Percentiles rank a stretch among this genome's conserved stretches.
phyloP scores from a whole-genome alignment of 2,888 invertebrate genomes.

The Quadriops clusia region DNA sequence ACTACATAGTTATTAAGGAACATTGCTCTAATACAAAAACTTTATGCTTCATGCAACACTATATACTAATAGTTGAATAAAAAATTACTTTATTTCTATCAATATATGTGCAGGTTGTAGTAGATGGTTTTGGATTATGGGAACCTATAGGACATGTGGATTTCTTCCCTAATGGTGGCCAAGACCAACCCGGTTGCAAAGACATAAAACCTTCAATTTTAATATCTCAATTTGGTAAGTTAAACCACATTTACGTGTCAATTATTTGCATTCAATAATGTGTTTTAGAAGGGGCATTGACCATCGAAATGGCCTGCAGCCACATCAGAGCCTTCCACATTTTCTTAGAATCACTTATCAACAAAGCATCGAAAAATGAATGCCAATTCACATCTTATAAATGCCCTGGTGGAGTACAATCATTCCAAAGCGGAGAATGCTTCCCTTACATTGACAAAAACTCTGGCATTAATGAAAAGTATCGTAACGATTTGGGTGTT shows the following conservation, averaged over 20 bases:
- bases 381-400: constrained; percentile 44
- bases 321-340: constrained; percentile 44
- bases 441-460: constrained; percentile 36
- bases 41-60: too few relatives aligned
- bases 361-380: constrained; percentile 25
- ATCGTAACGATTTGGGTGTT: constrained; percentile 27
- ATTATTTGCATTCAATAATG: constrained; percentile 1
- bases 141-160: constrained; percentile 49
- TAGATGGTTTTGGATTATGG: constrained; percentile 49
- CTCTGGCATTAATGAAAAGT: constrained; percentile 23
- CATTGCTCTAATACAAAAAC: too few relatives aligned
- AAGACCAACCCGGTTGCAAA: constrained; percentile 46
- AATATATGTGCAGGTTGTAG: constrained; percentile 35
- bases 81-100: not conserved
- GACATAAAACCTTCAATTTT: constrained; percentile 46
- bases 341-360: constrained; percentile 40
- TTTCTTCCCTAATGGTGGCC: constrained; percentile 49
- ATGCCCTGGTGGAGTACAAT: constrained; percentile 39
- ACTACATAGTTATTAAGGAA: too few relatives aligned
- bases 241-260: not conserved
- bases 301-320: constrained; percentile 44
- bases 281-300: constrained; percentile 35
- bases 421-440: constrained; percentile 42
- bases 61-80: not conserved
- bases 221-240: constrained; percentile 42